phyloP scores from a whole-genome alignment of 2,888 invertebrate species.

The Drosophila mulleri region DNA sequence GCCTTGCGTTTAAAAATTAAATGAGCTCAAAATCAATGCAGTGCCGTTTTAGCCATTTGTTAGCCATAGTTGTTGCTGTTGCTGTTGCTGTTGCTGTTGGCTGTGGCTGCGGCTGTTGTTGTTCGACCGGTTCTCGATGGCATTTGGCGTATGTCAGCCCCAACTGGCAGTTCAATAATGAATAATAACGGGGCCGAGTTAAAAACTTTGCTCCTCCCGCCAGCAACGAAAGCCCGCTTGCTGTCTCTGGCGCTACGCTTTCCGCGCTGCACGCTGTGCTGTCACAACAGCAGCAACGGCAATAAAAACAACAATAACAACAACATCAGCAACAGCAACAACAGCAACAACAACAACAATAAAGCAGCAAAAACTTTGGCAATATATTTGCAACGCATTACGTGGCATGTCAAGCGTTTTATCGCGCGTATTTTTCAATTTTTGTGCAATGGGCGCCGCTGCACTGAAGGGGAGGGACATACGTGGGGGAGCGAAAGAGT shows the following conservation, averaged over 20 bases:
- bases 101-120: conserved; percentile 23
- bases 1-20: conserved; percentile 68
- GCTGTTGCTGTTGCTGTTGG: conserved; percentile 24
- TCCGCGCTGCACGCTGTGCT: conserved; percentile 62
- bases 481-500: not conserved
- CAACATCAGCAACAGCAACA: conserved; percentile 3
- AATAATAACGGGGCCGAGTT: conserved; percentile 75
- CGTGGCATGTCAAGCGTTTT: conserved; percentile 81
- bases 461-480: conserved; percentile 11
- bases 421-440: conserved; percentile 81
- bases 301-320: conserved; percentile 28
- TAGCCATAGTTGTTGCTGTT: conserved; percentile 11
- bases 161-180: conserved; percentile 80
- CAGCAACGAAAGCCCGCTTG: conserved; percentile 11
- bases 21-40: conserved; percentile 54
- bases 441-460: conserved; percentile 46
- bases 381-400: conserved; percentile 80
- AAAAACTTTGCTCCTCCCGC: conserved; percentile 56
- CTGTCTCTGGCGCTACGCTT: conserved; percentile 33
- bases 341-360: conserved; percentile 14
- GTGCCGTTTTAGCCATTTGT: conserved; percentile 46
- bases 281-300: conserved; percentile 63
- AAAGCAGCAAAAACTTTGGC: conserved; percentile 69
- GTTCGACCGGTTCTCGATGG: conserved; percentile 44
- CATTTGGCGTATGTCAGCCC: conserved; percentile 73